Base-by-base conservation (phyloP, 2,888 invertebrate species). In the Ornithoptera priamus region DNA sequence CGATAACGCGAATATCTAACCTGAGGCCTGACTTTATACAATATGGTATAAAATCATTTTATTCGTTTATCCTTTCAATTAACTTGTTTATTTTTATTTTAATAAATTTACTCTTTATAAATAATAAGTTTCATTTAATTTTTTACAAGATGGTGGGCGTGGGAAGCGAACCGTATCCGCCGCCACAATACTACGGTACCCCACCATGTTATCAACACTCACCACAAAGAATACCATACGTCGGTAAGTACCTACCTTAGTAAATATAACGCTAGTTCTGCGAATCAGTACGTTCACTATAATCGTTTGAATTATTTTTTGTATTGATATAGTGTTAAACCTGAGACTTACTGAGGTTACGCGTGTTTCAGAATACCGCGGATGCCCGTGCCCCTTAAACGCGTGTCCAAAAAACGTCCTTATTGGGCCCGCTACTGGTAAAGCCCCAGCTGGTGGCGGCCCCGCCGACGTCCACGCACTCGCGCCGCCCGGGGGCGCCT, bases 381-480 rank as follows among this genome's bases (percentile, higher is more conserved):
- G 94, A 92, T 97, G 97, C 92, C 96, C 97, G 82, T 97, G 97
- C 94, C 97, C 97, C 93, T 95, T 97, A 94, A 97, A 97, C 94
- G 95, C 97, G 95, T 97, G 97, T 97, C 97, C 97, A 97, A 97
- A 97, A 97, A 97, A 97, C 97, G 97, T 96, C 96, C 97, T 95
- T 97, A 97, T 97, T 97, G 97, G 97, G 95, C 97, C 97, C 96
- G 97, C 96, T 97, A 97, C 97, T 97, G 97, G 97, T 97, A 97
- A 96, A 95, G 95, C 96, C 96, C 97, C 97, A 95, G 93, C 94
- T 92, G 93, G 94, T 93, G 93, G 93, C 93, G 94, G 93, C 92
- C 92, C 90, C 77, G 83, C 80, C 76, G 90, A 90, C 85, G 82
- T 85, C 62, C 81, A 85, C 76, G 84, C 88, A 75, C 81, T 87